Evolutionary conservation across 1,140 invertebrate genomes (phyloP).

Genomic region (Tenebrio molitor): DNA sequence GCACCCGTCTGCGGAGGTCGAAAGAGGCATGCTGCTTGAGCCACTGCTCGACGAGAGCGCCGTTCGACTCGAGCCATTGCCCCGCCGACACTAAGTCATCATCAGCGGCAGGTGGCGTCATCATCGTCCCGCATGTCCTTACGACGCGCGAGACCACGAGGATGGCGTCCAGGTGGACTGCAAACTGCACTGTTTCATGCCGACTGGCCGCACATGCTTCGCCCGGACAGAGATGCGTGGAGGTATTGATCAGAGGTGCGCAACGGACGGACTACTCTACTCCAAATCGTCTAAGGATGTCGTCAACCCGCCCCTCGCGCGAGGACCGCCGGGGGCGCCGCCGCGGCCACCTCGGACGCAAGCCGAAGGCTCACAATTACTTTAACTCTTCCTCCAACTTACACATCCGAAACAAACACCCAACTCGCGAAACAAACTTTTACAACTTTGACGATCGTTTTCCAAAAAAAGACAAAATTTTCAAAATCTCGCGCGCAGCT

Average conservation of each 20-base stretch:
- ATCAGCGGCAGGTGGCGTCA: slow-evolving; percentile 56
- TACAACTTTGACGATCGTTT: too few relatives aligned
- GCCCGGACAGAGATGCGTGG: slow-evolving; percentile 55
- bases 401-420: too few relatives aligned
- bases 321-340: too few relatives aligned
- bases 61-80: slow-evolving; percentile 72
- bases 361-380: too few relatives aligned
- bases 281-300: not conserved
- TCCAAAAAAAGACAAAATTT: too few relatives aligned
- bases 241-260: slow-evolving; percentile 54
- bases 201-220: slow-evolving; percentile 56
- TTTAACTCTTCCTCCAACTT: too few relatives aligned
- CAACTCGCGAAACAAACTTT: too few relatives aligned
- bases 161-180: slow-evolving; percentile 56
- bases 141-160: slow-evolving; percentile 55
- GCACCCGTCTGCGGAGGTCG: slow-evolving; percentile 72
- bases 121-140: slow-evolving; percentile 62
- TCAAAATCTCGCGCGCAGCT: too few relatives aligned
- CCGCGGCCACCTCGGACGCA: too few relatives aligned
- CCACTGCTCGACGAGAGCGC: slow-evolving; percentile 77
- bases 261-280: not conserved
- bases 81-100: slow-evolving; percentile 60
- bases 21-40: slow-evolving; percentile 77
- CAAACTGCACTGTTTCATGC: slow-evolving; percentile 52
- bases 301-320: not conserved